Conservation (phyloP, 1,140 invertebrate genomes). For the Microplitis demolitor region DNA sequence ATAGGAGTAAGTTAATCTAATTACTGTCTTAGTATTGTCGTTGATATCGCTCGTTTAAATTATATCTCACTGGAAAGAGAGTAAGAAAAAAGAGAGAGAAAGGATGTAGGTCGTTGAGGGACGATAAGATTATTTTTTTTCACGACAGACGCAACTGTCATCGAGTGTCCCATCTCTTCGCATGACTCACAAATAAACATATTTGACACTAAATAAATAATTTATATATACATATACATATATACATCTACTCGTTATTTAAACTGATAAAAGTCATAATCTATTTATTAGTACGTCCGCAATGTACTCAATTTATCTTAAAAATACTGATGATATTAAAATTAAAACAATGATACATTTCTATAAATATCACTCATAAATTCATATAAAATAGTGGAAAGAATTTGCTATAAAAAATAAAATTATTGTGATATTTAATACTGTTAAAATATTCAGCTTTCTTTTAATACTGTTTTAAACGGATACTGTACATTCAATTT, state of each 20-base stretch:
- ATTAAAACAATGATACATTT: too few species aligned
- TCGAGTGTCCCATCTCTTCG: too few species aligned
- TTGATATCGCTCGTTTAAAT: slow-evolving; percentile 2
- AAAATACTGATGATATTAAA: too few species aligned
- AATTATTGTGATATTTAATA: background rate
- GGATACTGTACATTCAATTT: background rate
- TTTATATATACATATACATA: too few species aligned
- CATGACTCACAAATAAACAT: too few species aligned
- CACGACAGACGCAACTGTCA: too few species aligned
- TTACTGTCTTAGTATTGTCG: slow-evolving; percentile 13
- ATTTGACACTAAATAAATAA: too few species aligned
- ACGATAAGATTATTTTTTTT: background rate
- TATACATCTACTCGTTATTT: too few species aligned
- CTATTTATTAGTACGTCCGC: too few species aligned
- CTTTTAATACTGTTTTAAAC: background rate
- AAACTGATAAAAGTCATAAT: too few species aligned
- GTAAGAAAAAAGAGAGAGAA: background rate
- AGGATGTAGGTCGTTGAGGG: slow-evolving; percentile 3
- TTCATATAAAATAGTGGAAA: background rate
- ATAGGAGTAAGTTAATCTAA: slow-evolving; percentile 6
- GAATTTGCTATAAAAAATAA: background rate
- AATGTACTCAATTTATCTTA: too few species aligned
- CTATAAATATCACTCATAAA: too few species aligned
- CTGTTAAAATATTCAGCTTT: background rate
- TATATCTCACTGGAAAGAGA: background rate